These are phyloP conservation scores for Drosophila prosaltans DNA, from an alignment of 1,140 invertebrate genomes.

Conservation along the genomic window DNA sequence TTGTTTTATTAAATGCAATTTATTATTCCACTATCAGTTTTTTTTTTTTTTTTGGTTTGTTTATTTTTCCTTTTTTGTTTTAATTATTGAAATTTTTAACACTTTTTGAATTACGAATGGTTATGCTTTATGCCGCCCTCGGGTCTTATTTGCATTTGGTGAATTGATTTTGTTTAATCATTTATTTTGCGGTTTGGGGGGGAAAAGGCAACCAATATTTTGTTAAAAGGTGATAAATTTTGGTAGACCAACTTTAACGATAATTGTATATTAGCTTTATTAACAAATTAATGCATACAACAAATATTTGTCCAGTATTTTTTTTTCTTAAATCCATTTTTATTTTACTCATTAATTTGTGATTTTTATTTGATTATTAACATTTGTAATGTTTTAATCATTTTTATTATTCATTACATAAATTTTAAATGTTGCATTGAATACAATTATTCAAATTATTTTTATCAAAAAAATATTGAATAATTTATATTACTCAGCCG, in stretches of 20 bases:
- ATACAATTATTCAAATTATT: too few relatives aligned
- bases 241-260: conserved; percentile 1
- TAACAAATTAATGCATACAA: neutral
- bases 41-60: conserved; percentile 5
- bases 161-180: conserved; percentile 2
- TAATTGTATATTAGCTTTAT: conserved; percentile 1
- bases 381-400: neutral
- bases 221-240: neutral
- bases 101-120: conserved; percentile 26
- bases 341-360: neutral
- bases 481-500: too few relatives aligned
- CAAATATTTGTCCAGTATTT: neutral
- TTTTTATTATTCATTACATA: neutral
- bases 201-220: neutral
- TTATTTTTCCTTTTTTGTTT: conserved; percentile 14
- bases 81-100: conserved; percentile 28
- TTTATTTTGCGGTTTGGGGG: neutral
- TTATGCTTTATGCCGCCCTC: neutral
- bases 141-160: conserved; percentile 4
- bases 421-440: too few relatives aligned
- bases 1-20: conserved; percentile 17
- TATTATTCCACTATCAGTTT: conserved; percentile 4
- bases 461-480: too few relatives aligned
- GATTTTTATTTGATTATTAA: neutral
- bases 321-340: neutral